These are phyloP conservation scores for Sebastes iracundus DNA, from an alignment of 2,797 vertebrate genomes.

Conservation along the genomic window DNA sequence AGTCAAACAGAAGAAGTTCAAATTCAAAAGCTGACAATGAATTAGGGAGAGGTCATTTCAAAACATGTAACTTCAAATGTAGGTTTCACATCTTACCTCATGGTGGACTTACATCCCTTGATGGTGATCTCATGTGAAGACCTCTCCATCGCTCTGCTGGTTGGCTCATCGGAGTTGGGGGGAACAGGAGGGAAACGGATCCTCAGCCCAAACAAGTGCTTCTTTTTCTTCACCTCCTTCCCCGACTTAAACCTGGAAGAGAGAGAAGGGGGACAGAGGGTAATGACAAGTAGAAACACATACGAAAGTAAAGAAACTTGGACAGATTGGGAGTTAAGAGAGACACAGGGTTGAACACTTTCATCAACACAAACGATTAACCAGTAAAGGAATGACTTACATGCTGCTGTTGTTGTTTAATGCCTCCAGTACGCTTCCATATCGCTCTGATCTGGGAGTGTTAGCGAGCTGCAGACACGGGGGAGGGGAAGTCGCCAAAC, in stretches of 20 bases:
- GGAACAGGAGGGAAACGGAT: slow-evolving; percentile 95
- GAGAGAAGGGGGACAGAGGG: background rate
- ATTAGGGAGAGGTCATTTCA: too few relatives aligned
- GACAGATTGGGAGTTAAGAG: background rate
- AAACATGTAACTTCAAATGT: background rate
- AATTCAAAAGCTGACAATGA: background rate
- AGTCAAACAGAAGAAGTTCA: background rate
- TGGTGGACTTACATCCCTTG: slow-evolving; percentile 93
- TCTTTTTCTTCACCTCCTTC: slow-evolving; percentile 99
- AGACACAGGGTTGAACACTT: background rate
- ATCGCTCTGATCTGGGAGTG: slow-evolving; percentile 91
- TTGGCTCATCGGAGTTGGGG: slow-evolving; percentile 87
- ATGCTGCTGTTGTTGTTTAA: slow-evolving; percentile 95
- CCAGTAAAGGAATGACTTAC: slow-evolving; percentile 81
- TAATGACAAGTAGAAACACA: background rate
- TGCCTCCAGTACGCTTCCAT: slow-evolving; percentile 91
- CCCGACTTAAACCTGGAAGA: slow-evolving; percentile 95
- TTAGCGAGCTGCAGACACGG: slow-evolving; percentile 86
- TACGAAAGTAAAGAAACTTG: background rate
- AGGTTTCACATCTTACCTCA: slow-evolving; percentile 80
- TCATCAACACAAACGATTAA: background rate
- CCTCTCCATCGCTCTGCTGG: slow-evolving; percentile 89
- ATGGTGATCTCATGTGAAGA: slow-evolving; percentile 95
- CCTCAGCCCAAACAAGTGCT: slow-evolving; percentile 96
- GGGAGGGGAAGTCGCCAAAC: slow-evolving; percentile 8